A percentile compares a stretch with the other conserved stretches of the same genome.
Evolutionary conservation across 2,888 invertebrate species (phyloP).

Genomic region (Lycocerus yunnanus): DNA sequence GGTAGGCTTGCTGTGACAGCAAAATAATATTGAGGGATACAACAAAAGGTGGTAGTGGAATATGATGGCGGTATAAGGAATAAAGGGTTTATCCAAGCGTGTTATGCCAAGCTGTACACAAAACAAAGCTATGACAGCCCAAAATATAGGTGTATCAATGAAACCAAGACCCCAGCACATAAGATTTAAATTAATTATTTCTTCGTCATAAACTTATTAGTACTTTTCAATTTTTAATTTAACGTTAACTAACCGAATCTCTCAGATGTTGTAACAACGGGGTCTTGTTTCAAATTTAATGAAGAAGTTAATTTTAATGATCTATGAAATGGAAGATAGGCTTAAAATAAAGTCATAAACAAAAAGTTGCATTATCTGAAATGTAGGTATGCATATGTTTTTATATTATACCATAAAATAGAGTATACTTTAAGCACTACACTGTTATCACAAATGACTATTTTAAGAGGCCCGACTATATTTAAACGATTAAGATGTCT

Average conservation of each 20-base stretch:
- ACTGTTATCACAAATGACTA: constrained; percentile 29
- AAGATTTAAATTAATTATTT: constrained; percentile 18
- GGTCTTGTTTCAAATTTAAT: not conserved
- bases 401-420: constrained; percentile 20
- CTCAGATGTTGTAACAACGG: not conserved
- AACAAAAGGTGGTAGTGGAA: constrained; percentile 36
- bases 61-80: constrained; percentile 24
- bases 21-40: constrained; percentile 36
- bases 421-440: constrained; percentile 16
- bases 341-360: constrained; percentile 17
- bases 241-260: not conserved
- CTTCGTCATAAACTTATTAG: not conserved
- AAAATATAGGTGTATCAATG: constrained; percentile 17
- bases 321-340: constrained; percentile 12
- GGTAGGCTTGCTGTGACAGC: constrained; percentile 34
- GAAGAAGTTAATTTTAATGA: not conserved
- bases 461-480: constrained; percentile 22
- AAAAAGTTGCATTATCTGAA: constrained; percentile 18
- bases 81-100: constrained; percentile 34
- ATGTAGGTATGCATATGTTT: constrained; percentile 25
- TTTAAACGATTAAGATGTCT: constrained; percentile 33
- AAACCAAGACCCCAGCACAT: constrained; percentile 18
- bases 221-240: not conserved
- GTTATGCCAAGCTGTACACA: constrained; percentile 23
- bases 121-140: constrained; percentile 26